A percentile compares a stretch with the other conserved stretches of the same genome.
These are phyloP conservation scores for Eurosta solidaginis DNA, from an alignment of 1,140 invertebrate species.

Conservation along the genomic window DNA sequence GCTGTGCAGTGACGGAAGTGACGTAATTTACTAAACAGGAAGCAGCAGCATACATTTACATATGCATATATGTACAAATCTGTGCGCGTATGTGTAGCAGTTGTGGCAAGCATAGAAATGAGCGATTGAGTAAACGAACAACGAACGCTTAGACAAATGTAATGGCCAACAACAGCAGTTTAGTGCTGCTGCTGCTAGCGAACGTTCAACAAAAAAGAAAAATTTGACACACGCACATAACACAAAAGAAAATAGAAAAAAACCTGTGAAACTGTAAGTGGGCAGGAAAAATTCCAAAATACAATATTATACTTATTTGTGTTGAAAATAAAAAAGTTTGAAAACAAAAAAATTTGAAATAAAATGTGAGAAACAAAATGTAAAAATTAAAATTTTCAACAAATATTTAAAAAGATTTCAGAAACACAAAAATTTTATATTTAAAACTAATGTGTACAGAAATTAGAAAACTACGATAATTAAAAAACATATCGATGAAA, in stretches of 20 bases:
- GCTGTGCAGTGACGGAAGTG: conserved; percentile 14
- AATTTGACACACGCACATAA: too few species aligned
- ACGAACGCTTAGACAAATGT: background rate
- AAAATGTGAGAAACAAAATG: too few species aligned
- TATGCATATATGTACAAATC: too few species aligned
- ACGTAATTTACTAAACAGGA: conserved; percentile 25
- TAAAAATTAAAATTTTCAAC: too few species aligned
- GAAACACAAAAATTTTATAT: too few species aligned
- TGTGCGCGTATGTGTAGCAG: too few species aligned
- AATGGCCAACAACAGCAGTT: conserved; percentile 19
- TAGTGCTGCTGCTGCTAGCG: conserved; percentile 13
- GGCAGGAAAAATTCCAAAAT: background rate
- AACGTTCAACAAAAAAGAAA: conserved; percentile 21
- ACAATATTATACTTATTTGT: background rate
- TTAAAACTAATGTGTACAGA: too few species aligned
- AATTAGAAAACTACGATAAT: too few species aligned
- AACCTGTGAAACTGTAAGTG: conserved; percentile 5
- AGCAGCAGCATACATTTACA: background rate
- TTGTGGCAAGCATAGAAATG: background rate
- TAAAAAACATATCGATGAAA: too few species aligned
- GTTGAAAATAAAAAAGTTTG: conserved; percentile 27
- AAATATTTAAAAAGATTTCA: too few species aligned
- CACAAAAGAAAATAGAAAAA: background rate
- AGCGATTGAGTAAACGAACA: background rate
- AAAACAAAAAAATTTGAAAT: conserved; percentile 15